A percentile compares a stretch with the other conserved stretches of the same genome.
These are phyloP conservation scores for Linyphia triangularis DNA, from an alignment of 2,888 invertebrate genomes.

Conservation along the genomic window DNA sequence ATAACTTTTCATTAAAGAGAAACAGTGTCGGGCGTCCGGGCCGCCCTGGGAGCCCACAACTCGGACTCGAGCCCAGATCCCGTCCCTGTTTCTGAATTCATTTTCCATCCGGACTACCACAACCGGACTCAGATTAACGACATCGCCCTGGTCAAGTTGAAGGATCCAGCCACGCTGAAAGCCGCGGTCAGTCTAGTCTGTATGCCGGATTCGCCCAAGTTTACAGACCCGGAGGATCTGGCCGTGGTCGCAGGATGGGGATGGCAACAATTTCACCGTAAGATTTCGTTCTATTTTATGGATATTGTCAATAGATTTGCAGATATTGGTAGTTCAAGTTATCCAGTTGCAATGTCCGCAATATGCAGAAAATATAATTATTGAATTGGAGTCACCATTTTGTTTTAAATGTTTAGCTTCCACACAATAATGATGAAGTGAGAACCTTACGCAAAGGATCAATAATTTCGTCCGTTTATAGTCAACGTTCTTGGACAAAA, in stretches of 20 bases:
- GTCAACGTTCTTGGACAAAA: too few species aligned
- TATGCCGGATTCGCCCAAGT: conserved; percentile 24
- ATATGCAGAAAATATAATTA: too few species aligned
- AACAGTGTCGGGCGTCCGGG: conserved; percentile 2
- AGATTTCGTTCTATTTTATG: not conserved
- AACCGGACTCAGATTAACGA: conserved; percentile 52
- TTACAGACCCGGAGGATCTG: not conserved
- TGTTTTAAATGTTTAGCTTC: too few species aligned
- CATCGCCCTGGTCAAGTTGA: conserved; percentile 65
- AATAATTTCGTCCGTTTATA: too few species aligned
- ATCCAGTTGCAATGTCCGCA: too few species aligned
- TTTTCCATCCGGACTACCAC: conserved; percentile 51
- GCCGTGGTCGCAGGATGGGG: conserved; percentile 67
- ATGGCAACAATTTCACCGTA: not conserved
- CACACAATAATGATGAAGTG: too few species aligned
- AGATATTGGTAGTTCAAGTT: too few species aligned
- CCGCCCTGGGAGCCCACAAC: conserved; percentile 54
- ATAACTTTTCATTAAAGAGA: conserved; percentile 18
- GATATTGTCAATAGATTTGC: too few species aligned
- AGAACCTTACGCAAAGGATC: too few species aligned
- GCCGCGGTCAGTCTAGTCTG: conserved; percentile 35
- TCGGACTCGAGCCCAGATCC: not conserved
- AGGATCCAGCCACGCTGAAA: conserved; percentile 13
- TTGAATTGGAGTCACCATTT: too few species aligned
- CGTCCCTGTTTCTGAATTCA: conserved; percentile 28